Evolutionary conservation across 2,888 invertebrate species (phyloP).

Genomic region (Eilema caniola): DNA sequence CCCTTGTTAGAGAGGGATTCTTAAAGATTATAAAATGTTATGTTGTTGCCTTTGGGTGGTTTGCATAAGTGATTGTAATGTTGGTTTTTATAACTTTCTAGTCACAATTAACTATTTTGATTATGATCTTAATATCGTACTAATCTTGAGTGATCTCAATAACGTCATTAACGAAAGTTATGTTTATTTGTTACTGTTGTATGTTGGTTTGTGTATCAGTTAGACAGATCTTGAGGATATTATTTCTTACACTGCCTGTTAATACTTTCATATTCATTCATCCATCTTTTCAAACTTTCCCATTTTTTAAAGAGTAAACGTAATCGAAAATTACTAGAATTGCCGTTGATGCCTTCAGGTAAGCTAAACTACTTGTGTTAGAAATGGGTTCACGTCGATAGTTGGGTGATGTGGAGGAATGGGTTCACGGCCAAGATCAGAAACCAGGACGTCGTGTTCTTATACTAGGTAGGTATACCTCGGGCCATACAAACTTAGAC

Average conservation of each 20-base stretch:
- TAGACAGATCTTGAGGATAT: not conserved
- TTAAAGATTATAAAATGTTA: not conserved
- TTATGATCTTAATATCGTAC: not conserved
- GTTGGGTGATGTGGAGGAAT: too few species aligned
- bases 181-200: constrained; percentile 10
- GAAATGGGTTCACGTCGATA: too few species aligned
- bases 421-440: too few species aligned
- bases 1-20: not conserved
- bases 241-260: not conserved
- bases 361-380: too few species aligned
- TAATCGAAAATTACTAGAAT: not conserved
- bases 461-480: too few species aligned
- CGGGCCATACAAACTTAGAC: too few species aligned
- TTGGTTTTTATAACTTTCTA: not conserved
- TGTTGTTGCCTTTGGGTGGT: constrained; percentile 2
- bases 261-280: not conserved
- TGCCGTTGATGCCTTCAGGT: too few species aligned
- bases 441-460: too few species aligned
- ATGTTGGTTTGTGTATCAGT: not conserved
- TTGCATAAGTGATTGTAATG: not conserved
- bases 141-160: constrained; percentile 2
- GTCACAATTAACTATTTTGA: not conserved
- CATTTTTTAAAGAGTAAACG: too few species aligned
- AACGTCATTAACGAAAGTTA: not conserved
- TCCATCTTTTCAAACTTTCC: too few species aligned